phyloP scores from a whole-genome alignment of 2,113 vertebrate species.

The Hyperopisus bebe region DNA sequence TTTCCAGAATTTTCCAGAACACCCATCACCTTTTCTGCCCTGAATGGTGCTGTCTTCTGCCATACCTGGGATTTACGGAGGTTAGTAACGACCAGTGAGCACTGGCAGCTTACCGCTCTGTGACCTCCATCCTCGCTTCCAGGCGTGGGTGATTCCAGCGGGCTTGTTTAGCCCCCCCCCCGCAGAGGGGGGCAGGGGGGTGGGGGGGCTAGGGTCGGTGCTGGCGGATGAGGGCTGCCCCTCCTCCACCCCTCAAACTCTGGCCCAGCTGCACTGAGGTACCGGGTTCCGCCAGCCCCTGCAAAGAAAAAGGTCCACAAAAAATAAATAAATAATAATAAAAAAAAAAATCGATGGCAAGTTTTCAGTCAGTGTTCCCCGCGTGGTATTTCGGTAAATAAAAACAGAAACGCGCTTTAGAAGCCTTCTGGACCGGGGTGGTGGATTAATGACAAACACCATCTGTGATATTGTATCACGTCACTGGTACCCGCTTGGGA shows the following conservation, averaged over 20 bases:
- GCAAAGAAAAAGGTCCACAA: background rate
- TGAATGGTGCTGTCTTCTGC: background rate
- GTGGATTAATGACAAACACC: slow-evolving; percentile 19
- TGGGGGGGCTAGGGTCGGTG: background rate
- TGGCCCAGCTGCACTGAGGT: background rate
- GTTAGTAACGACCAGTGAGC: background rate
- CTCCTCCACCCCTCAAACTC: background rate
- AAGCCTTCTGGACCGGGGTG: background rate
- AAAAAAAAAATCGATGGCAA: background rate
- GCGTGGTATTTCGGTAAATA: background rate
- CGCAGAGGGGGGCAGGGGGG: background rate
- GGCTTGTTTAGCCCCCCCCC: background rate
- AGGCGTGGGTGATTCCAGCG: background rate
- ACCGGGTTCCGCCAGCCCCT: background rate
- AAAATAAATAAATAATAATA: background rate
- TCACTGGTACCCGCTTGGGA: background rate
- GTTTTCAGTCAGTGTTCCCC: background rate
- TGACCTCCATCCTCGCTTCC: background rate
- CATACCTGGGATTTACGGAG: background rate
- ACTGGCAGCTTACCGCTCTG: background rate
- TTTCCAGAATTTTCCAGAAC: background rate
- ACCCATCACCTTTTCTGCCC: background rate
- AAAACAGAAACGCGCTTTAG: background rate
- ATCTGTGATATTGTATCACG: slow-evolving; percentile 8
- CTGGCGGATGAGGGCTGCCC: background rate